Base-by-base conservation (phyloP, 2,888 invertebrate genomes). In the Leucophenga montana region DNA sequence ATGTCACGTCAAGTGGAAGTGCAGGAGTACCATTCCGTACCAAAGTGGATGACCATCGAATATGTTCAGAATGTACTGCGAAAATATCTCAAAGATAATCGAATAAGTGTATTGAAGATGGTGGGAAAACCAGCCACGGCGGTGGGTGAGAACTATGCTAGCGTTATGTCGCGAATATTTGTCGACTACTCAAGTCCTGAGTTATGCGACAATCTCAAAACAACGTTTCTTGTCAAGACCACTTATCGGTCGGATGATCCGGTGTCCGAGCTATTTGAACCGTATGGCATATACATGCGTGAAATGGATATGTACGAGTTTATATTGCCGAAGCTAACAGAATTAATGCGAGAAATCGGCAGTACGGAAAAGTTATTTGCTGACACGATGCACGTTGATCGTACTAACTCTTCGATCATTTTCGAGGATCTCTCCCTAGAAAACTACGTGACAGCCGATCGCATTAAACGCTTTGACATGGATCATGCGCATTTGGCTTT, bases 401-500 rank as follows among this genome's bases (percentile, higher is more conserved):
- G 76, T 20, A 22, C 75, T 14, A 78, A 78, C n/a, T 75, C 74
- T 31, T 71, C 75, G 0, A 77, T 87, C 6, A 73, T 87, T 9
- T 76, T 87, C 33, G 87, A 87, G 62, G 87, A 87, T 69, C 61
- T 87, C 4, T 33, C 78, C 0, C 68, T 67, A 8, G 73, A 75
- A 3, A 67, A 75, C 0, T 87, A 78, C 46, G 70, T 33, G 1
- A 85, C 77, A 65, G 80, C 80, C 1, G 73, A 84, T 70, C 78
- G 85, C 0, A 39, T 77, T 6, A 64, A 73, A 59, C 82, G 85
- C 31, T 76, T 90, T 65, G 89, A 90, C 67, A 22, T 89, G 61
- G 77, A 81, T 0, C 90, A 90, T 67, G 77, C 87, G 0, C 84
- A 79, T 56, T 1, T 88, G 1, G 85, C 88, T 0, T 71, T 90